A percentile compares a stretch with the other conserved stretches of the same genome.
Conservation (phyloP, 2,888 invertebrate genomes). For the Acleris cristana region DNA sequence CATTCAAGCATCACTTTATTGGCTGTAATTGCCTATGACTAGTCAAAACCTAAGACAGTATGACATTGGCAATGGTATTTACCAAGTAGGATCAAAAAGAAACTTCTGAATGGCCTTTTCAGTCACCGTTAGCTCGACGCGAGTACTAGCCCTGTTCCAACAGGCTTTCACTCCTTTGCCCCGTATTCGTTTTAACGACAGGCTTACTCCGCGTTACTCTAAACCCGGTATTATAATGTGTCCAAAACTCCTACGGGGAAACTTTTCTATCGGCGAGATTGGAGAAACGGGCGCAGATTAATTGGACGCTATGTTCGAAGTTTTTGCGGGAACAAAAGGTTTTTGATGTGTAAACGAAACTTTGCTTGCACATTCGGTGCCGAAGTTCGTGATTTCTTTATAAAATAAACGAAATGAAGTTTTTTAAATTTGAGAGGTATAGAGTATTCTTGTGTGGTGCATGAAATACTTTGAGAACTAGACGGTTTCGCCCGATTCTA, state of each 20-base stretch:
- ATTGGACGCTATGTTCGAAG: conserved; percentile 31
- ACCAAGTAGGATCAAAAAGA: no score
- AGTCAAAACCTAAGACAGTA: no score
- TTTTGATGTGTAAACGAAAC: conserved; percentile 15
- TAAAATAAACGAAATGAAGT: no score
- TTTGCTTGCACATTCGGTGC: neutral
- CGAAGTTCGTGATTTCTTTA: no score
- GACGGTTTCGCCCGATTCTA: no score
- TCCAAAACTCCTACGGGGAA: conserved; percentile 42
- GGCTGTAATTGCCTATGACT: no score
- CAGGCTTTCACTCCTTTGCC: conserved; percentile 41
- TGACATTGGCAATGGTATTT: no score
- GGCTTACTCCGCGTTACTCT: conserved; percentile 47
- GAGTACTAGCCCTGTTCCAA: conserved; percentile 17
- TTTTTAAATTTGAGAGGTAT: no score
- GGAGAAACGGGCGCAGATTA: conserved; percentile 25
- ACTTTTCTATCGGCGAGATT: conserved; percentile 39
- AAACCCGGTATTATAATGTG: conserved; percentile 47
- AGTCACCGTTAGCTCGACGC: conserved; percentile 1
- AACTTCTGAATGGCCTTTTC: no score
- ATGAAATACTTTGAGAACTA: no score
- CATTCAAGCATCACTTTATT: no score
- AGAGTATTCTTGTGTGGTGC: no score
- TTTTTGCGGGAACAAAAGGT: conserved; percentile 25
- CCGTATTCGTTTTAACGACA: conserved; percentile 55